Conservation (phyloP, 2,113 vertebrate species). For the Rutilus rutilus region DNA sequence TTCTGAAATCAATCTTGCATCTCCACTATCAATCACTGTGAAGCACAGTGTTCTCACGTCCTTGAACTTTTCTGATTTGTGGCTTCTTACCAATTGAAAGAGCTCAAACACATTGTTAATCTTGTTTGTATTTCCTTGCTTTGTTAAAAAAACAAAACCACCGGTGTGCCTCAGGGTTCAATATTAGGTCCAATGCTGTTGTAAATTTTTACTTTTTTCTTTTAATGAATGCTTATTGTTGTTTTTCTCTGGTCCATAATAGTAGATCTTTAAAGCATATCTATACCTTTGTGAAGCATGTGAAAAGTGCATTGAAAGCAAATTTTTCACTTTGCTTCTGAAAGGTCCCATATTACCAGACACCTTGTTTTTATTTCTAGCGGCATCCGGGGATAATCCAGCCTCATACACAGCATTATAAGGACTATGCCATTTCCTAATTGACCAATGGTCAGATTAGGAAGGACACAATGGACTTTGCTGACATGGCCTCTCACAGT, state of each 20-base stretch:
- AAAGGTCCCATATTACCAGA: constrained; percentile 35
- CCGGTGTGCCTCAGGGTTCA: background rate
- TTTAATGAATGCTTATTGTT: background rate
- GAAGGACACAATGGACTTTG: constrained; percentile 67
- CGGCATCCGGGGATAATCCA: constrained; percentile 71
- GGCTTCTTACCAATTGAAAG: background rate
- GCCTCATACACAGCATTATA: constrained; percentile 64
- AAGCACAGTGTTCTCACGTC: background rate
- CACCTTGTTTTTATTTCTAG: constrained; percentile 28
- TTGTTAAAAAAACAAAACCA: background rate
- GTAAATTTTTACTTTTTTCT: background rate
- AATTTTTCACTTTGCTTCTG: constrained; percentile 53
- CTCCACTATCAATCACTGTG: constrained; percentile 26
- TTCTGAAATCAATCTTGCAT: constrained; percentile 45
- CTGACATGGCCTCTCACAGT: constrained; percentile 68
- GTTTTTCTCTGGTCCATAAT: background rate
- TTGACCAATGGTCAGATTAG: constrained; percentile 77
- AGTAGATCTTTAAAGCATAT: background rate
- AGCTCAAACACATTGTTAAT: background rate
- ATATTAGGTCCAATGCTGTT: background rate
- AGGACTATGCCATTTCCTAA: constrained; percentile 73
- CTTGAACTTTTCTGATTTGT: constrained; percentile 17
- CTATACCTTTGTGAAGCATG: background rate
- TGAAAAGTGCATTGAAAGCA: constrained; percentile 68
- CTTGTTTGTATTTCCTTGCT: constrained; percentile 17